Conservation (phyloP, 2,888 invertebrate species). For the Nomada flava region DNA sequence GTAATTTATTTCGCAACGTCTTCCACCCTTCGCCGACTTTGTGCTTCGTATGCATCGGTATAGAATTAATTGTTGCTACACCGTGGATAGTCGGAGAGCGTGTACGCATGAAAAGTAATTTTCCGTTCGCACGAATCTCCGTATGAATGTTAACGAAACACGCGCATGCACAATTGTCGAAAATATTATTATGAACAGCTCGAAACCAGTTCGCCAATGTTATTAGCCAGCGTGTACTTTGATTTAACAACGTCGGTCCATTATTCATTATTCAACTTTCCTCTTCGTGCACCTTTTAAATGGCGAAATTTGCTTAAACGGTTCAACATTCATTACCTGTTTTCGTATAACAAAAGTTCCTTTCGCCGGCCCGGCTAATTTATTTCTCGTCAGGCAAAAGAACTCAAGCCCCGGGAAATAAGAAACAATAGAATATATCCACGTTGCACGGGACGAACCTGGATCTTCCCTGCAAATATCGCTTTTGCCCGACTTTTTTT, state of each 20-base stretch:
- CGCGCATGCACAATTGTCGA: conserved; percentile 1
- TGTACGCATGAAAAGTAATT: conserved; percentile 19
- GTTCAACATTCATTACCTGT: conserved; percentile 15
- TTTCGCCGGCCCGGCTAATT: conserved; percentile 18
- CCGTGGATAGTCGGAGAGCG: conserved; percentile 32
- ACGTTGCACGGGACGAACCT: conserved; percentile 32
- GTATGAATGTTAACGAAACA: no score
- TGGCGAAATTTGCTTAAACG: conserved; percentile 3
- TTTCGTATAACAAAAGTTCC: conserved; percentile 1
- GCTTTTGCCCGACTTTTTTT: conserved; percentile 32
- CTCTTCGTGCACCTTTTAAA: neutral
- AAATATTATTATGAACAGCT: conserved; percentile 6
- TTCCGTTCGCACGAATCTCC: conserved; percentile 24
- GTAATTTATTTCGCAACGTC: conserved; percentile 67
- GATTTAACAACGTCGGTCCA: neutral
- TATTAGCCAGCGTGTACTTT: neutral
- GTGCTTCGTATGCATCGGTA: conserved; percentile 51
- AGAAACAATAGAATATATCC: conserved; percentile 45
- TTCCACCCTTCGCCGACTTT: conserved; percentile 52
- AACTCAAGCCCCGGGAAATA: conserved; percentile 20
- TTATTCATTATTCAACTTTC: conserved; percentile 8
- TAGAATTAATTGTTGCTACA: conserved; percentile 57
- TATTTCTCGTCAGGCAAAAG: conserved; percentile 27
- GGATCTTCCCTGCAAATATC: conserved; percentile 32
- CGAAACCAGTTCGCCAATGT: conserved; percentile 10